Percentiles rank a stretch among this genome's conserved stretches.
Conservation (phyloP, 2,797 vertebrate species). For the Sphaeramia orbicularis region DNA sequence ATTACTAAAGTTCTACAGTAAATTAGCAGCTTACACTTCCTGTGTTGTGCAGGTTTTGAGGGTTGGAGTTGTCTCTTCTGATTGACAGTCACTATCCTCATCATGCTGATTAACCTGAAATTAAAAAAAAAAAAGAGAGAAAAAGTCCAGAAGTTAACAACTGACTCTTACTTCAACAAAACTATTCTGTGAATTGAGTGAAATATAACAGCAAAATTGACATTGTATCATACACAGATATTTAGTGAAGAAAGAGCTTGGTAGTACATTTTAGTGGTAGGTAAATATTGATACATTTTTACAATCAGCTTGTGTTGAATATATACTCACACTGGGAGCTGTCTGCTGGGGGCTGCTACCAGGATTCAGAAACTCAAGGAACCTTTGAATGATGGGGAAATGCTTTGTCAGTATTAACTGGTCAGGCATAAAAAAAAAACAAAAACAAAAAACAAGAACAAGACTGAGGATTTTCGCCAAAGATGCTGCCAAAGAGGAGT, state of each 20-base stretch:
- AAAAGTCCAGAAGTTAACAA: not conserved
- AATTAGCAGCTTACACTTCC: conserved; percentile 14
- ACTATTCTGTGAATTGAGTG: no score
- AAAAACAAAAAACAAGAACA: not conserved
- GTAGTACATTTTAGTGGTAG: no score
- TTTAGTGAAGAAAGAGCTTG: no score
- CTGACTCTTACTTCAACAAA: no score
- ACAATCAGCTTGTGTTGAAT: not conserved
- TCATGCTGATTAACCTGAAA: conserved; percentile 24
- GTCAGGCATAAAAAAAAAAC: not conserved
- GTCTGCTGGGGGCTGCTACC: conserved; percentile 22
- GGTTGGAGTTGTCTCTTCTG: conserved; percentile 11
- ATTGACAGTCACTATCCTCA: not conserved
- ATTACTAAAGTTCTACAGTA: not conserved
- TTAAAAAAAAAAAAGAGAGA: not conserved
- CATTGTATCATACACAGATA: no score
- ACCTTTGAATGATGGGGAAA: conserved; percentile 44
- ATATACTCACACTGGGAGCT: conserved; percentile 57
- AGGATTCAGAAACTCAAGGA: conserved; percentile 72
- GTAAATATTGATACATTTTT: no score
- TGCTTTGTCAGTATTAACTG: not conserved
- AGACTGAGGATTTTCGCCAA: conserved; percentile 56
- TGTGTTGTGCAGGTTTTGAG: not conserved
- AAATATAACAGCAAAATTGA: no score
- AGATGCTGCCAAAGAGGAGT: conserved; percentile 60